phyloP scores from a whole-genome alignment of 37 sponge, comb jelly and placozoan species.

The Amphimedon queenslandica region DNA sequence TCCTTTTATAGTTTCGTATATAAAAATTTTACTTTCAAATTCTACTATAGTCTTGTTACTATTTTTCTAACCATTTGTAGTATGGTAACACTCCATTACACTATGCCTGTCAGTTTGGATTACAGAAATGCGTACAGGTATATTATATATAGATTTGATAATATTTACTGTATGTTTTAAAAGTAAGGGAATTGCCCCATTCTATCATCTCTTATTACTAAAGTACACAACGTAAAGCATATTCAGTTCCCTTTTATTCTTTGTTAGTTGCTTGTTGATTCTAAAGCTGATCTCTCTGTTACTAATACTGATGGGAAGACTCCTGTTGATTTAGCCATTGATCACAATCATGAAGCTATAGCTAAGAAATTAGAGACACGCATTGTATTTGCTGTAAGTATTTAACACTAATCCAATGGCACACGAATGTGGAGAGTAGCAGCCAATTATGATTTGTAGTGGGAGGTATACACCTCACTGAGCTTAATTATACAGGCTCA shows the following conservation, averaged over 20 bases:
- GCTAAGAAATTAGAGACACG: conserved; percentile 68
- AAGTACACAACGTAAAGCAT: background rate
- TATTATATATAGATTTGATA: background rate
- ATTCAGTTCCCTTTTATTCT: background rate
- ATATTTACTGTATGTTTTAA: background rate
- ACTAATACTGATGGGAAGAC: conserved; percentile 66
- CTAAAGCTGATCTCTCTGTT: conserved; percentile 49
- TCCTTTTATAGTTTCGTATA: too few relatives aligned
- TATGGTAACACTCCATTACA: conserved; percentile 69
- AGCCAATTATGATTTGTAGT: too few relatives aligned
- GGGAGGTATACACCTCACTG: too few relatives aligned
- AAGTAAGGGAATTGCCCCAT: background rate
- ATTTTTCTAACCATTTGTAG: conserved; percentile 20
- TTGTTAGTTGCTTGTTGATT: conserved; percentile 26
- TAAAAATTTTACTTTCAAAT: too few relatives aligned
- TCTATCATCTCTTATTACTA: background rate
- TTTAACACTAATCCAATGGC: too few relatives aligned
- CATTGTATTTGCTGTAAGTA: conserved; percentile 85
- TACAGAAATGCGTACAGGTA: conserved; percentile 38
- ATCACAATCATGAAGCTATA: conserved; percentile 24
- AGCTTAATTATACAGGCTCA: too few relatives aligned
- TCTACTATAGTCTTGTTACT: too few relatives aligned
- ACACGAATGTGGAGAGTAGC: too few relatives aligned
- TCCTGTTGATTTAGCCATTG: conserved; percentile 63
- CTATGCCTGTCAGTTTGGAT: conserved; percentile 47